Conservation (phyloP, 37 sponge, comb jelly and placozoan species). For the Ianthella basta region DNA sequence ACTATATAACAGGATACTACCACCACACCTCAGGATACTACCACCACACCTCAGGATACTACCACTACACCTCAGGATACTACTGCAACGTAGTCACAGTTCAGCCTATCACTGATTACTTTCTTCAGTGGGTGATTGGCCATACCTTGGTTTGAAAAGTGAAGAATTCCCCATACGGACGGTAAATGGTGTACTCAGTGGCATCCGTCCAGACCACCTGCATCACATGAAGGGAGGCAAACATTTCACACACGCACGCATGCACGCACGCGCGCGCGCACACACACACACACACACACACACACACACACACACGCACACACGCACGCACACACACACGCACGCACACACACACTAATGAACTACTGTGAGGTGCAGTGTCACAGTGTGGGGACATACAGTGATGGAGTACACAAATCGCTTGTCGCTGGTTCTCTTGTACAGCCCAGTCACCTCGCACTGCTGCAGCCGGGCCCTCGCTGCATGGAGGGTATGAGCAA, state of each 20-base stretch:
- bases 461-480: constrained; percentile 34
- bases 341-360: neutral
- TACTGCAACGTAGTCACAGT: too few relatives aligned
- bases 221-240: neutral
- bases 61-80: too few relatives aligned
- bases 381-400: constrained; percentile 5
- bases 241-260: neutral
- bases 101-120: too few relatives aligned
- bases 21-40: too few relatives aligned
- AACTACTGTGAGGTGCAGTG: neutral
- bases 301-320: neutral
- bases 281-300: neutral
- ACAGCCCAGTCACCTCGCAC: constrained; percentile 79
- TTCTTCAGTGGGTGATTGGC: too few relatives aligned
- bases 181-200: constrained; percentile 48
- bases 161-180: constrained; percentile 89
- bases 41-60: too few relatives aligned
- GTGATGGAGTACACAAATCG: constrained; percentile 73
- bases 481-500: neutral
- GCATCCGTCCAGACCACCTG: constrained; percentile 82
- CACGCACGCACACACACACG: neutral
- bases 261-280: neutral
- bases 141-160: constrained; percentile 79
- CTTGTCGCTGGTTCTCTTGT: constrained; percentile 67
- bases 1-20: too few relatives aligned